Evolutionary conservation across 2,888 invertebrate species (phyloP), one percentile per base, ranked within the genome.

Genomic region (Pseudococcus jackbeardsleyi): DNA sequence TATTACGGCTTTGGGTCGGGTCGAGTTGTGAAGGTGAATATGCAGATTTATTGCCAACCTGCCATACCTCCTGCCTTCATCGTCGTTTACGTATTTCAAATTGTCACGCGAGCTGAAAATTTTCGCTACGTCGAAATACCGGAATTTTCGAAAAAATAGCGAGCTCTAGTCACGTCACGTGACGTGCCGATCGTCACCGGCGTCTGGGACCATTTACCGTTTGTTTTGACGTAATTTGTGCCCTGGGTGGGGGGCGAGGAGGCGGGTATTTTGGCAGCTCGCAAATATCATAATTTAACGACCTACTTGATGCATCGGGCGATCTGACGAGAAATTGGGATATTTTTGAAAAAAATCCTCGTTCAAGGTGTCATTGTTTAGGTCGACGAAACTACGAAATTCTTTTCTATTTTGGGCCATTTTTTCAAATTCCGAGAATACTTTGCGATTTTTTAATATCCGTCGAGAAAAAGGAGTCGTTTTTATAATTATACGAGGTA

Each of bases 21-120:
- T 42, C 79, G 79, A 46, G 8, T 33, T 17, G 42, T 82, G 79
- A 82, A 82, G 79, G 79, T 82, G 79, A 82, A 82, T 82, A 46
- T 46, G 79, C 79, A 46, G 46, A 82, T 82, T 46, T 42, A 19
- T 82, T 19, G 79, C 42, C 79, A 46, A 46, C 79, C 19, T 15
- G 22, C 22, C 64, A 42, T 19, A 7, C 59, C 59, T 1, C n/a
- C 42, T 42, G n/a, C 59, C 59, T 59, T 8, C 22, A 8, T 64
- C 3, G 64, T 22, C 64, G 22, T 42, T 42, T 42, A 42, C 22
- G 22, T 59, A 59, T 59, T 59, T 59, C n/a, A 59, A 59, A 64
- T 64, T 64, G 64, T 64, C 64, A 64, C 64, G 64, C 64, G 64
- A 64, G 22, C 6, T 22, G 64, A 64, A 22, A 64, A 22, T 64